A percentile compares a stretch with the other conserved stretches of the same genome.
These are phyloP conservation scores for Saguinus imperator DNA, from an alignment of 2,113 vertebrate genomes.

Conservation along the genomic window DNA sequence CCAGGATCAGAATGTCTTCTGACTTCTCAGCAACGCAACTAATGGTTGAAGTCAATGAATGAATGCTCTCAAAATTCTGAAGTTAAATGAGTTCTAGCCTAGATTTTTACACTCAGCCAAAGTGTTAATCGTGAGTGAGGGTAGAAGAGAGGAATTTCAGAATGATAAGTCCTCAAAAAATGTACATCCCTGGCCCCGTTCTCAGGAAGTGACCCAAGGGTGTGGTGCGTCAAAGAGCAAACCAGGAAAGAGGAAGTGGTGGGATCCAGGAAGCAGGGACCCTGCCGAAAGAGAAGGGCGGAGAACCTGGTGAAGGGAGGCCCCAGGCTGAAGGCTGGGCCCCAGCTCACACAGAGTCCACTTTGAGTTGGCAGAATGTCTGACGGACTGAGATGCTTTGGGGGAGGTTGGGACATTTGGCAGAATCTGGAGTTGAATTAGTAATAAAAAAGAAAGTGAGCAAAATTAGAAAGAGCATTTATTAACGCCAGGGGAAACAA, in stretches of 20 bases:
- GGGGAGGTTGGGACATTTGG: neutral
- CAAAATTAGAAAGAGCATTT: neutral
- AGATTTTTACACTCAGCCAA: too few relatives aligned
- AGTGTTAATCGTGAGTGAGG: too few relatives aligned
- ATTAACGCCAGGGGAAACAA: neutral
- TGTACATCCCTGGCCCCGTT: neutral
- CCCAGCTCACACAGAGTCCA: neutral
- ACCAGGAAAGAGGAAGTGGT: neutral
- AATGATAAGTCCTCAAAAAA: neutral
- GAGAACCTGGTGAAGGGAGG: neutral
- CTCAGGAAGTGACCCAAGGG: neutral
- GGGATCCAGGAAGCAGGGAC: neutral
- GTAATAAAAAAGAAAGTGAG: neutral
- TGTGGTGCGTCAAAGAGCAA: neutral
- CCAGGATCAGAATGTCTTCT: neutral
- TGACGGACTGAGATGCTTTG: too few relatives aligned
- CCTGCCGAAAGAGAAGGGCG: neutral
- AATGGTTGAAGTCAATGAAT: neutral
- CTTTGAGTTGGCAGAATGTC: neutral
- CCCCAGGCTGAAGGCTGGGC: neutral
- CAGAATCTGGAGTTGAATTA: neutral
- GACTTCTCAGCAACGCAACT: neutral
- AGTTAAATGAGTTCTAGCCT: neutral
- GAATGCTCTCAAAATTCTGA: neutral
- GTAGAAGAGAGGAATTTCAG: neutral